A percentile compares a stretch with the other conserved stretches of the same genome.
Evolutionary conservation across 2,888 invertebrate genomes (phyloP).

Genomic region (Drosophila subquinaria): DNA sequence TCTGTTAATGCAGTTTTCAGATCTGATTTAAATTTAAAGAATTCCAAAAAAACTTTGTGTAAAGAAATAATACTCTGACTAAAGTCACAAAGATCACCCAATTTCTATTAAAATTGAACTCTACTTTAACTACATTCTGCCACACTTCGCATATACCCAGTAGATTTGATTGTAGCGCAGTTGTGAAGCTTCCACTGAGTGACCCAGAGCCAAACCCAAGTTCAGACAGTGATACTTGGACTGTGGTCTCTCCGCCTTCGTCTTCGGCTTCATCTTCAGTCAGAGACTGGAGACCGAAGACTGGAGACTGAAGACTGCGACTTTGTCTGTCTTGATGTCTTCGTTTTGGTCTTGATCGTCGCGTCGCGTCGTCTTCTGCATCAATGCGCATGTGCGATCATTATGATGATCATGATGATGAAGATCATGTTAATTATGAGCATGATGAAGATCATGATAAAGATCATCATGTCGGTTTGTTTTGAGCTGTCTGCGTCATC

Average conservation of each 20-base stretch:
- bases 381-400: conserved; percentile 67
- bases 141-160: conserved; percentile 1
- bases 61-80: no score
- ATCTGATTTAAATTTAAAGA: no score
- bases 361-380: conserved; percentile 64
- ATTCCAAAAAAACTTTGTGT: neutral
- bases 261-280: conserved; percentile 3
- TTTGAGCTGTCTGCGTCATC: conserved; percentile 21
- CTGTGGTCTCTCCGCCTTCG: conserved; percentile 21
- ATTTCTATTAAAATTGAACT: neutral
- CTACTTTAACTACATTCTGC: neutral
- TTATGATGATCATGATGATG: conserved; percentile 34
- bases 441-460: conserved; percentile 34
- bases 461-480: conserved; percentile 48
- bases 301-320: conserved; percentile 9
- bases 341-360: conserved; percentile 7
- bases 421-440: conserved; percentile 53
- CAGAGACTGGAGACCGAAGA: neutral
- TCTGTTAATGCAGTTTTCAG: neutral
- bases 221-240: conserved; percentile 52
- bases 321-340: conserved; percentile 14
- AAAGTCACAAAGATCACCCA: neutral
- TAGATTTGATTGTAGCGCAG: conserved; percentile 31
- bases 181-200: conserved; percentile 36
- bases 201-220: conserved; percentile 52